Base-by-base conservation (phyloP, 1,140 invertebrate genomes). In the Brachionus koreanus region DNA sequence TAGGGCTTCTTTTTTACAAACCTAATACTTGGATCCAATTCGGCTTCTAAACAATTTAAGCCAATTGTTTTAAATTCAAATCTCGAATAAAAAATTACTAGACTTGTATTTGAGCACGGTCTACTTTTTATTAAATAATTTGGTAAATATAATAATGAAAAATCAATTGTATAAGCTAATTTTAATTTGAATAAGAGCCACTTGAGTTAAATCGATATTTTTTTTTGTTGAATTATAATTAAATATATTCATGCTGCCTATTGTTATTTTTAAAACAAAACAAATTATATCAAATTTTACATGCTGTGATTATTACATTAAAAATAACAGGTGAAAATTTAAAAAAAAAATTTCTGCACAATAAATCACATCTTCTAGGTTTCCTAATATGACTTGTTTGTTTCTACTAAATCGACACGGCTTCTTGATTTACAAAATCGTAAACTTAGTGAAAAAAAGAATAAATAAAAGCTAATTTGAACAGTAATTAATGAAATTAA, bases 41-140 rank as follows among this genome's bases (percentile, higher is more conserved):
- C 49, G 49, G n/a, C 19, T 57, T 57, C 49, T 57, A 57, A 57
- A 57, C 49, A 57, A 57, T 57, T 25, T 23, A 25, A 23, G 3
- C 1, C 19, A 16, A 57, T 57, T 57, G 49, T 57, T 57, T 57
- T 57, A 23, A 57, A 57, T 57, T 57, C 9, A 57, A 57, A 57
- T 57, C 49, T 25, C 7, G 19, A 57, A 57, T 19, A 57, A 57
- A 57, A 57, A 52, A n/a, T n/a, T 57, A 57, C 19, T 57, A 57
- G 19, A 57, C 49, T 57, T 57, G 49, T 57, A 57, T 57, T 57
- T 57, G 49, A 57, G 49, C 49, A 7, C 16, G n/a, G 49, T 57
- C 49, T 57, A 57, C 49, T 57, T 57, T 57, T 5, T 57, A 57
- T 57, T 57, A 57, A 57, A 57, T 57, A 57, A 57, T 57, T 57